Evolutionary conservation across 2,113 vertebrate genomes (phyloP).

Genomic region (Lonchura striata): DNA sequence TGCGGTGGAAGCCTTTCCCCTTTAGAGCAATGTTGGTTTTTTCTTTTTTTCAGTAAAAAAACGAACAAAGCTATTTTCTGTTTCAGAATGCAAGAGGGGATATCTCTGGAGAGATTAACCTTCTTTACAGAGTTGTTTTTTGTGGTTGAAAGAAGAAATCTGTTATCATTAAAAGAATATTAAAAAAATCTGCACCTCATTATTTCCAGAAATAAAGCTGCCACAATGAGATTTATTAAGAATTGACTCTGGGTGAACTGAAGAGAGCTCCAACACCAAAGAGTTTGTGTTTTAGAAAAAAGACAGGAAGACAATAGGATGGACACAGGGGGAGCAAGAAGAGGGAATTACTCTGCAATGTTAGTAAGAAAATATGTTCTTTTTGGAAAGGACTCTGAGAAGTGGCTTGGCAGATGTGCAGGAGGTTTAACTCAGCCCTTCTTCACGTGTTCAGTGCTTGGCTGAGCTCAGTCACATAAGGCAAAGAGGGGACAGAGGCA

Average conservation of each 20-base stretch:
- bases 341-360: not conserved
- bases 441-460: not conserved
- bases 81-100: not conserved
- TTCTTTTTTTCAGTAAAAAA: not conserved
- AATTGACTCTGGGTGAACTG: not conserved
- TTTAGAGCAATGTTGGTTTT: not conserved
- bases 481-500: not conserved
- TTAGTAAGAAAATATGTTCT: not conserved
- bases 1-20: not conserved
- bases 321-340: not conserved
- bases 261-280: not conserved
- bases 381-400: not conserved
- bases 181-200: not conserved
- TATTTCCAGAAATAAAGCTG: conserved; percentile 26
- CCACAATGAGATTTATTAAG: not conserved
- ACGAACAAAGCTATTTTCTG: not conserved
- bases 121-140: not conserved
- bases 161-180: conserved; percentile 8
- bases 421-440: not conserved
- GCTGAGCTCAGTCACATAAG: not conserved
- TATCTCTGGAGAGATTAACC: conserved; percentile 37
- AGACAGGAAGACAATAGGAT: conserved; percentile 19
- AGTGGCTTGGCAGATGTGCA: not conserved
- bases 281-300: not conserved
- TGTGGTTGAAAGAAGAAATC: conserved; percentile 32